Evolutionary conservation across 2,888 invertebrate species (phyloP), one percentile per base, ranked within the genome.

Genomic region (Galerucella pusilla): DNA sequence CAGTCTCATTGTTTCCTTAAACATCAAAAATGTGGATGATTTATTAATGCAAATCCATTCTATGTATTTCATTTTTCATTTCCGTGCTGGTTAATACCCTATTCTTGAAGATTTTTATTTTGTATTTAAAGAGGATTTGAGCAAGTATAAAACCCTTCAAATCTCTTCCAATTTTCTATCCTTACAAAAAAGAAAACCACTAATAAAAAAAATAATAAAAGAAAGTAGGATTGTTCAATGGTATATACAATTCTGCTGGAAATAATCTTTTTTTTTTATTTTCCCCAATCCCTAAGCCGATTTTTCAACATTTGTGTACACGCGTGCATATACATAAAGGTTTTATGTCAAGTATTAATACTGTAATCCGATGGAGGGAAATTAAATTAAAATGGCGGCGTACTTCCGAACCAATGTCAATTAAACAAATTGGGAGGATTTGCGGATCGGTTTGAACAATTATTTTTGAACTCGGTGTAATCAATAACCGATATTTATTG

Each of bases 351-450:
- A 28, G 35, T 61, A 35, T 35, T 28, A 61, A 61, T 7, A 35
- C 1, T 16, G 28, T 61, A 61, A 61, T 61, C 61, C 61, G 35
- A 35, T 35, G 61, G 12, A n/a, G 28, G 35, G 12, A 61, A 35
- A 61, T 61, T 61, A 61, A 61, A 61, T 61, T 61, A 61, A 61
- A 61, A 61, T 61, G 35, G 61, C 61, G 61, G 61, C n/a, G n/a
- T 35, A 61, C 12, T 28, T 61, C 61, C 35, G 14, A 9, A 61
- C 28, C 35, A 61, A 28, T 61, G 28, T 61, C 61, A 61, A 61
- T 61, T 61, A 28, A 61, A 35, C 35, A 61, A 61, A 61, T 61
- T 61, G 61, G 61, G 28, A 35, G 61, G 61, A 28, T 61, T 61
- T 61, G 28, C 28, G 61, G 28, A 28, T 61, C 35, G 28, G 12